Conservation (phyloP, 2,113 vertebrate genomes). For the Ibidorhyncha struthersii region DNA sequence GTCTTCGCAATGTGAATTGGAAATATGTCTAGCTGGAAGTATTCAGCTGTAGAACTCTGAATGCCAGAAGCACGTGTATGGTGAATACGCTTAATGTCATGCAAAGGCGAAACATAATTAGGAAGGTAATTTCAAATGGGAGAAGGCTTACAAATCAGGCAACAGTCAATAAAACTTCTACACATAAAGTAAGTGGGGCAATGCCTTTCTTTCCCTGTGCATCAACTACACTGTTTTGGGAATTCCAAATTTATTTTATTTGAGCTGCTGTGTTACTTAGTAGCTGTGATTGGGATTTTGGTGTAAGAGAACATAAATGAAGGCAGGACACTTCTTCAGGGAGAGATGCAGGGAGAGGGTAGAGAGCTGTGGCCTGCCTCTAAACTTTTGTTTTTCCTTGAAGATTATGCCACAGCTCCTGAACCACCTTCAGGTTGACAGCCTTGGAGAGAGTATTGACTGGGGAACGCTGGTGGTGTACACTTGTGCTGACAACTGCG, state of each 20-base stretch:
- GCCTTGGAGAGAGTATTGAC: conserved; percentile 87
- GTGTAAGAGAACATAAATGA: not conserved
- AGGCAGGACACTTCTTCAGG: not conserved
- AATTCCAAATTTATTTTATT: not conserved
- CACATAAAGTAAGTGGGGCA: not conserved
- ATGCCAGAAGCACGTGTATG: not conserved
- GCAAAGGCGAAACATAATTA: not conserved
- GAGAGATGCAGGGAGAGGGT: not conserved
- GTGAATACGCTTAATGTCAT: not conserved
- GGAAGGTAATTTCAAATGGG: not conserved
- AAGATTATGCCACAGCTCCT: conserved; percentile 98
- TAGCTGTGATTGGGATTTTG: not conserved
- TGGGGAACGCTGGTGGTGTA: conserved; percentile 90
- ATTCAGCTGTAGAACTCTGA: not conserved
- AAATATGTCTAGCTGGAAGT: not conserved
- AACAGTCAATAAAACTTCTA: not conserved
- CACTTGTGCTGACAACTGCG: conserved; percentile 87
- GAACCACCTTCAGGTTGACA: conserved; percentile 88
- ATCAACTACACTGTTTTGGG: not conserved
- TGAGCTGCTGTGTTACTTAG: not conserved
- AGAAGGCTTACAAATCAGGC: not conserved
- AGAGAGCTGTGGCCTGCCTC: not conserved
- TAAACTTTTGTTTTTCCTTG: not conserved
- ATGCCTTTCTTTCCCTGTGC: not conserved
- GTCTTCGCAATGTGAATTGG: not conserved